Evolutionary conservation across 1,140 invertebrate species (phyloP), one percentile per base, ranked within the genome.

Genomic region (Stegodyphus dumicola): DNA sequence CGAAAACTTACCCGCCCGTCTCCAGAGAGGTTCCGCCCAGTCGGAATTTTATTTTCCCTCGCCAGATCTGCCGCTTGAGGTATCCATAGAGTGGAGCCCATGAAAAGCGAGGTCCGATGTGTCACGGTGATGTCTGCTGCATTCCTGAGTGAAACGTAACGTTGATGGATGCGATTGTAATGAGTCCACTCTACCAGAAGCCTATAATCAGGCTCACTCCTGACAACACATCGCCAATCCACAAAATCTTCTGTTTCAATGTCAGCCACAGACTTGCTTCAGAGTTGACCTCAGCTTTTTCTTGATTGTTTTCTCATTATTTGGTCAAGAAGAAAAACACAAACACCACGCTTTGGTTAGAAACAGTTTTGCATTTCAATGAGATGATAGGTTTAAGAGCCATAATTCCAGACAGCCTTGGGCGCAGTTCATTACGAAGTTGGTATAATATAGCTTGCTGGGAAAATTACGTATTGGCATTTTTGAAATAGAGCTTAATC

Each of bases 111-210:
- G 65, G 65, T n/a, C 17, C 65, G 17, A 18, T 67, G 65, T 17
- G 65, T 67, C 65, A 67, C 65, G 65, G 56, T 15, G 15, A 9
- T 60, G 56, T 60, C 17, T 48, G 17, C 18, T 49, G 64, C 64
- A 66, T 77, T 66, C 64, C 76, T n/a, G 56, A 33, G 64, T 48
- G 17, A 54, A 66, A 66, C 76, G 18, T 52, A 66, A 66, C 51
- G 15, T 77, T 77, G 76, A 77, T 77, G 76, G 76, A 77, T 77
- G 76, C 60, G 76, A 65, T 77, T 77, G 56, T 77, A 77, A 77
- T 77, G 76, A 77, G 76, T 75, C 33, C 73, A 17, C 10, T 48
- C 33, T 2, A 10, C 56, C 33, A 66, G 56, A 65, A 66, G 10
- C 64, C 76, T 77, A 52, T 77, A 77, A 77, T 77, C 76, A 65